Evolutionary conservation across 2,113 vertebrate genomes (phyloP).

Genomic region (Zonotrichia leucophrys): DNA sequence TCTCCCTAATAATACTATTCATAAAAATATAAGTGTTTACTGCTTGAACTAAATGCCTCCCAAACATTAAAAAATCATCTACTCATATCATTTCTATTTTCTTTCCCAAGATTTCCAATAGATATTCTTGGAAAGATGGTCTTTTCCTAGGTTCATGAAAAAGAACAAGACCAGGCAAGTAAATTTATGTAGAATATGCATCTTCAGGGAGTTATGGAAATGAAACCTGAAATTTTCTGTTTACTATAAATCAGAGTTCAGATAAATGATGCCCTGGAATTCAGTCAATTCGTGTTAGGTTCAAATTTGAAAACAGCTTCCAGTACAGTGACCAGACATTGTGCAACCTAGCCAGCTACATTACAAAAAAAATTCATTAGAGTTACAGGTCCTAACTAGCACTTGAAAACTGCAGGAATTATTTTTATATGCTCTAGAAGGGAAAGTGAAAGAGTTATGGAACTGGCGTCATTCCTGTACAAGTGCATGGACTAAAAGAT

Average conservation of each 20-base stretch:
- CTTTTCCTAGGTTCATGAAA: neutral
- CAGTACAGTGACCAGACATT: neutral
- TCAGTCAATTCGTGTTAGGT: constrained; percentile 3
- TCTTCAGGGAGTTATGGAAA: constrained; percentile 21
- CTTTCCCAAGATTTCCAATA: neutral
- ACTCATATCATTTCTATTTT: neutral
- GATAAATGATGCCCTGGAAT: neutral
- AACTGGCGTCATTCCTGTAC: neutral
- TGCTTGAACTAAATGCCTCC: neutral
- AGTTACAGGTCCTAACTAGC: neutral
- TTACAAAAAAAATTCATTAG: neutral
- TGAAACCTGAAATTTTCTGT: constrained; percentile 4
- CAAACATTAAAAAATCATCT: neutral
- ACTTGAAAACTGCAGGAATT: neutral
- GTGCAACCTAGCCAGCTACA: neutral
- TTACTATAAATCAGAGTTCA: constrained; percentile 9
- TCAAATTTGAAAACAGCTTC: constrained; percentile 29
- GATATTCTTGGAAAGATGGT: neutral
- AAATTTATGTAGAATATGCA: neutral
- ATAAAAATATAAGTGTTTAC: neutral
- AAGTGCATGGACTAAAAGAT: neutral
- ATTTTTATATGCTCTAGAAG: neutral
- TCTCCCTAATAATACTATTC: neutral
- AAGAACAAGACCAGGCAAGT: neutral
- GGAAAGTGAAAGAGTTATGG: neutral